Base-by-base conservation (phyloP, 2,113 vertebrate species). In the Phylloscopus trochilus region DNA sequence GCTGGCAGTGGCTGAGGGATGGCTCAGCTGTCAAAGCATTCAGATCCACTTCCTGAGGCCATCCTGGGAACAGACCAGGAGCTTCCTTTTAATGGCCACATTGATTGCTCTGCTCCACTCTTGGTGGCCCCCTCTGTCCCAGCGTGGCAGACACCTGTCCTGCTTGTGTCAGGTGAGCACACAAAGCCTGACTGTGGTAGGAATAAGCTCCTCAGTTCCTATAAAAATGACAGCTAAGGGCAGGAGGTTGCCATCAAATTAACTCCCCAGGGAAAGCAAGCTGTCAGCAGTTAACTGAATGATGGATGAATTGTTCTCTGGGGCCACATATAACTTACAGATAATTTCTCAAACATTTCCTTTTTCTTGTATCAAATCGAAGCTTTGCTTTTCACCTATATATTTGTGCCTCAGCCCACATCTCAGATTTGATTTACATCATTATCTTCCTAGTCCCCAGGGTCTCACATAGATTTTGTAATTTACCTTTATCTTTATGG, bases 241-340 rank as follows among this genome's bases (percentile, higher is more conserved):
- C 84, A 94, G 44, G 31, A 15, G 8, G 58, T 28, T 90, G 78
- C 58, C 81, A 91, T 79, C 75, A 91, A 93, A 95, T 96, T 91
- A 94, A 91, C 22, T 84, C 87, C 37, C 87, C 28, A 26, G 70
- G 70, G 93, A 91, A 95, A 90, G 67, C 28, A 82, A 93, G 66
- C 58, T 95, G 93, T 81, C 90, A 96, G 82, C 56, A 79, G 31
- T 17, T 31, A 58, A 39, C 49, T 90, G 84, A 85, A 79, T 83
- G 93, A 95, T 73, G 78, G 87, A 91, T 85, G 78, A 76, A 85
- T 72, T 70, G 84, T 64, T 94, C 87, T 94, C 84, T 44, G 41
- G 89, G 84, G 75, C 49, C 90, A 39, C 49, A 59, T n/a, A n/a
- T 14, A 89, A 82, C 43, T 52, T 21, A 78, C 6, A 60, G 60